Base-by-base conservation (phyloP, 2,888 invertebrate genomes). In the Trisateles emortualis region DNA sequence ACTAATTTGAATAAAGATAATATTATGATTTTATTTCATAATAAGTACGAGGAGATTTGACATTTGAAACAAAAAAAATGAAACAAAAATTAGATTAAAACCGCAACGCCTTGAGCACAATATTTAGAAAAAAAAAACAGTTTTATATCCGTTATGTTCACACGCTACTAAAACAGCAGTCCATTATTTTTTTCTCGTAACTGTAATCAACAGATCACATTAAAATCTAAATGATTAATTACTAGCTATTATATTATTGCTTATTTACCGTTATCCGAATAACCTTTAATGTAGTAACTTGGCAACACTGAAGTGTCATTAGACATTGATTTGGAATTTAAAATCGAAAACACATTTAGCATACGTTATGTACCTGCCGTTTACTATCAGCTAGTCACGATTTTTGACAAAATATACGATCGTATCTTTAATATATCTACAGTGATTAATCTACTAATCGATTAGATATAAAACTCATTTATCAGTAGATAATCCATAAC, bases 151-250 rank as follows among this genome's bases (percentile, higher is more conserved):
- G 14, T 33, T 33, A 33, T 14, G 14, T 46, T 57, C 36, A 41
- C 43, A 51, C 13, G 1, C 36, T 41, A 50, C 13, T 22, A 39
- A 46, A 47, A 8, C 16, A 44, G 29, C 46, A 10, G 29, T 46
- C 50, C 16, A 43, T 59, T 57, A 46, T 53, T 52, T 52, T 57
- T 22, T n/a, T 10, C 33, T 41, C 19, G 42, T 67, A 73, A 69
- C 74, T 52, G 68, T 73, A 58, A 62, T 36, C 17, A 53, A 48
- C 44, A 67, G 50, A 58, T 36, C 63, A 66, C 60, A 49, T n/a
- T 36, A 17, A 36, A 19, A 17, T 66, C 56, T 48, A 39, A 13
- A 40, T 67, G 64, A 73, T 73, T 59, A 58, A 72, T 72, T 59
- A 35, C 41, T 13, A 29, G 13, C 58, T 36, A 61, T 50, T 69